phyloP scores from a whole-genome alignment of 2,113 vertebrate species.

The Engraulis encrasicolus region DNA sequence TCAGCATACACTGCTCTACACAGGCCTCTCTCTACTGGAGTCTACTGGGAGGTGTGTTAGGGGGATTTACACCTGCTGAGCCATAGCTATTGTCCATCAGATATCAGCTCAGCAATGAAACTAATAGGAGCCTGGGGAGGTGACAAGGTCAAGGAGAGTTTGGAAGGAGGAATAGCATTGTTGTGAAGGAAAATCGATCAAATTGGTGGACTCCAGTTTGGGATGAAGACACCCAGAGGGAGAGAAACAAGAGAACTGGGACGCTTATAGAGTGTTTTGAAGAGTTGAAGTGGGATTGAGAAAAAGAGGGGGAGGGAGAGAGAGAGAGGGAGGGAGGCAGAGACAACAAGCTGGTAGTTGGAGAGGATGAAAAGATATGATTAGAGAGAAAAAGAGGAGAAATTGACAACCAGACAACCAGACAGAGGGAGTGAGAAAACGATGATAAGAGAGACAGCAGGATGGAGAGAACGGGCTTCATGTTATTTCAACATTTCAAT shows the following conservation, averaged over 20 bases:
- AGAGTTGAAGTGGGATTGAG: too few species aligned
- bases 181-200: background rate
- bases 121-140: background rate
- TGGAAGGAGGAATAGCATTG: too few species aligned
- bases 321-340: too few species aligned
- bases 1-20: too few species aligned
- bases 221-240: background rate
- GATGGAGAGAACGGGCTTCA: background rate
- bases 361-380: background rate
- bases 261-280: background rate
- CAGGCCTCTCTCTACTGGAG: too few species aligned
- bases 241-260: background rate
- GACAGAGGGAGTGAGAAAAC: background rate
- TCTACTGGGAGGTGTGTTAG: too few species aligned
- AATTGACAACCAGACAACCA: background rate
- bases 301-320: background rate
- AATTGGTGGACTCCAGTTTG: background rate
- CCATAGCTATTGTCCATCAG: too few species aligned
- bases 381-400: background rate
- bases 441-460: background rate
- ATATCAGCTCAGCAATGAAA: background rate
- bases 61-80: too few species aligned
- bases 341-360: too few species aligned
- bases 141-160: too few species aligned
- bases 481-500: conserved; percentile 28